phyloP scores from a whole-genome alignment of 2,797 vertebrate species.

The Chrysocyon brachyurus region DNA sequence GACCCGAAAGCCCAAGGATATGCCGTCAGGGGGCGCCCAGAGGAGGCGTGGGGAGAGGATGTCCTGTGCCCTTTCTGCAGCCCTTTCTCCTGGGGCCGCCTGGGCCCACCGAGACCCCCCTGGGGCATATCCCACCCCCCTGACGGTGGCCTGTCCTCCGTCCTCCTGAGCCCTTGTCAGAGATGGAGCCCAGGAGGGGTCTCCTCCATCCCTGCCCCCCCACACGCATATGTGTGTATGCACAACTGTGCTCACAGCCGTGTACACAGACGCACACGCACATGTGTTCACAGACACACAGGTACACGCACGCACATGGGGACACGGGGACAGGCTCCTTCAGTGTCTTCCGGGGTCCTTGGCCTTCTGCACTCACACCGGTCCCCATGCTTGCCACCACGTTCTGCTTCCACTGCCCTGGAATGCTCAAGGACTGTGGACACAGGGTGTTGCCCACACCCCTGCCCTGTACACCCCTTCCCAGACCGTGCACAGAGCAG shows the following conservation, averaged over 20 bases:
- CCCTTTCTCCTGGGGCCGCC: too few species aligned
- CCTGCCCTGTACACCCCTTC: neutral
- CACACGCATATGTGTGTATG: accelerated
- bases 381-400: neutral
- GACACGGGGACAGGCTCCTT: too few species aligned
- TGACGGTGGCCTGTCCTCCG: too few species aligned
- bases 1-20: accelerated
- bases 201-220: neutral
- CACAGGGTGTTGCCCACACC: neutral
- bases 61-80: accelerated
- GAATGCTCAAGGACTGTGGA: neutral
- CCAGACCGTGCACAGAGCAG: too few species aligned
- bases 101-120: neutral
- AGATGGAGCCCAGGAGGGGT: neutral
- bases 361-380: neutral
- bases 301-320: neutral
- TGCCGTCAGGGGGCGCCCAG: neutral
- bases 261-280: neutral
- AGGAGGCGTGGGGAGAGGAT: accelerated
- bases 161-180: too few species aligned
- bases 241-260: accelerated
- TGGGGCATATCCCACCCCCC: too few species aligned
- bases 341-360: accelerated
- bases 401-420: neutral
- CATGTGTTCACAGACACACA: neutral